These are phyloP conservation scores for Amphiura filiformis DNA, from an alignment of 35 echinoderm and acorn worm species.

Conservation along the genomic window DNA sequence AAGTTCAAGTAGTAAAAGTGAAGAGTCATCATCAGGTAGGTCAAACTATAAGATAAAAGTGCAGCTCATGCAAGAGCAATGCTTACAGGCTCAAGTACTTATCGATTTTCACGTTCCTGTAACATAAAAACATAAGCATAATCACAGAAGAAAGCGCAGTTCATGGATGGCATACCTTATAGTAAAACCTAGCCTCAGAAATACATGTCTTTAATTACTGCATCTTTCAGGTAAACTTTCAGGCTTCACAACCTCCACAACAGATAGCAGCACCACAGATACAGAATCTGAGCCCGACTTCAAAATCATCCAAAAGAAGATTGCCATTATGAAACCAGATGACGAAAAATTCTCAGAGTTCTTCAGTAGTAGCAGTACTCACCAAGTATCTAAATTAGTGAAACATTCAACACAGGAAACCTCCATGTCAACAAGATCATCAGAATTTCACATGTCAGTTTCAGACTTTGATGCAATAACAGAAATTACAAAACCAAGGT, in stretches of 20 bases:
- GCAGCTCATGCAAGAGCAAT: too few species aligned
- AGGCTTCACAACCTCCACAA: conserved; percentile 42
- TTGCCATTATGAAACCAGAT: conserved; percentile 77
- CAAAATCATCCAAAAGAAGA: conserved; percentile 53
- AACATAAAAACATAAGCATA: too few species aligned
- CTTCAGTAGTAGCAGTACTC: conserved; percentile 62
- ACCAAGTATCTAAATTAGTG: conserved; percentile 15
- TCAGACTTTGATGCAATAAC: conserved; percentile 96
- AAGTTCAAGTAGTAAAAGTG: conserved; percentile 32
- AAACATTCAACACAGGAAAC: neutral
- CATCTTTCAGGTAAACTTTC: conserved; percentile 16
- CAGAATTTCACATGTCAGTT: conserved; percentile 45
- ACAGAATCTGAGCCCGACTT: conserved; percentile 84
- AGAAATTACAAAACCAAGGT: conserved; percentile 57
- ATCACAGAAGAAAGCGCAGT: too few species aligned
- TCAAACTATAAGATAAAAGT: too few species aligned
- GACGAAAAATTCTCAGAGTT: conserved; percentile 88
- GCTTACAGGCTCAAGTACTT: too few species aligned
- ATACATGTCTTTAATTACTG: too few species aligned
- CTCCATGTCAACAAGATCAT: neutral
- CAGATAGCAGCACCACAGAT: conserved; percentile 55
- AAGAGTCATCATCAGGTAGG: neutral
- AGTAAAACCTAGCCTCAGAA: too few species aligned
- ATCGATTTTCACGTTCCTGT: too few species aligned
- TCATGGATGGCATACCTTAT: too few species aligned